Evolutionary conservation across 1,140 invertebrate genomes (phyloP), one percentile per base, ranked within the genome.

Genomic region (Drosophila pallidifrons): DNA sequence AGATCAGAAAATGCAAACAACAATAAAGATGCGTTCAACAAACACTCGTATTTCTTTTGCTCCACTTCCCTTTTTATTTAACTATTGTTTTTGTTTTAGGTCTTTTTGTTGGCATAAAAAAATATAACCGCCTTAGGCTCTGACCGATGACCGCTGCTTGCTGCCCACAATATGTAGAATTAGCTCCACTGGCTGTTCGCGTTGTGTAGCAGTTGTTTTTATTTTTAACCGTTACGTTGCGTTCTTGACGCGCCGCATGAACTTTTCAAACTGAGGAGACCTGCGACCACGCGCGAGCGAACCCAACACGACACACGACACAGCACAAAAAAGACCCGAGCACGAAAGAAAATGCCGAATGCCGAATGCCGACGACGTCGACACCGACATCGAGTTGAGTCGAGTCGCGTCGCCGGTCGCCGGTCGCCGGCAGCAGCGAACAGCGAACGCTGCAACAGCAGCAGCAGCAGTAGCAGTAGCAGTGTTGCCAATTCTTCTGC

Each of bases 221-320:
- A 3, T 25, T 25, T 25, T 57, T 32, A 81, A 79, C 73, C 82
- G 81, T 70, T 78, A 65, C 80, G 83, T 70, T 78, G 60, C 80
- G 83, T 89, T 88, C 85, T 88, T 76, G 75, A 78, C 85, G 67
- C 83, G 83, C 65, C 80, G 73, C 76, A 82, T 87, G 79, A 87
- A 88, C 83, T 88, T 86, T 86, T 79, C 73, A 77, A 77, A 88
- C 83, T 88, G 85, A 88, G 70, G 72, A 86, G 72, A 76, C 52
- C 77, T 65, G 77, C 58, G 67, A 80, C 69, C 77, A 75, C 55
- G 82, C 47, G 55, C 73, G 71, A 78, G 65, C 82, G 52, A 46
- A 75, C 47, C 74, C 74, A 54, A 59, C 46, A 59, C 46, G 20
- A 61, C 35, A 47, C 75, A 49, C 59, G 68, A 61, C 61, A 63